A percentile compares a stretch with the other conserved stretches of the same genome.
These are phyloP conservation scores for Eupristina koningsbergeri DNA, from an alignment of 1,140 invertebrate species.

Conservation along the genomic window DNA sequence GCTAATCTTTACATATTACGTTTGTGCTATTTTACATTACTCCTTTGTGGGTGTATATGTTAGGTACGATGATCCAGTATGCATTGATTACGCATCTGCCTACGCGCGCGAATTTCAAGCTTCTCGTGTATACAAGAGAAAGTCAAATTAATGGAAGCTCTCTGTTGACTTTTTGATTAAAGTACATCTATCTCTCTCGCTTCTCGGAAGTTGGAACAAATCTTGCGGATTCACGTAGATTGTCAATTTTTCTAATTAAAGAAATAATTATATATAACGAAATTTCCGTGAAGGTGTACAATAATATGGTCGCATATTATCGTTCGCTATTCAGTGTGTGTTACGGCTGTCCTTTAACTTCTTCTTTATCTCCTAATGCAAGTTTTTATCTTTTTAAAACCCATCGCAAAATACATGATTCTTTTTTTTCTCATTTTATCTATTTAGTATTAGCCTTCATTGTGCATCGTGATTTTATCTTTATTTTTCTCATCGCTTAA, in stretches of 20 bases:
- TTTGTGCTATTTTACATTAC: constrained; percentile 7
- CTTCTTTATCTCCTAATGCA: constrained; percentile 37
- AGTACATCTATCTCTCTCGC: neutral
- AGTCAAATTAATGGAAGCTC: constrained; percentile 27
- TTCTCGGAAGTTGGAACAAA: constrained; percentile 11
- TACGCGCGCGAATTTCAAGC: neutral
- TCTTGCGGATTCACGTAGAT: constrained; percentile 7
- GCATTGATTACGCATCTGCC: neutral
- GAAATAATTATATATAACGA: neutral
- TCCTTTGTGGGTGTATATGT: neutral
- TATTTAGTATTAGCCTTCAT: constrained; percentile 36
- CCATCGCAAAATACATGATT: constrained; percentile 73
- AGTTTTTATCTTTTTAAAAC: constrained; percentile 58
- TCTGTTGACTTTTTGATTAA: constrained; percentile 17
- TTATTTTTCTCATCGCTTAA: constrained; percentile 25
- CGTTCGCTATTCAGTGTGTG: constrained; percentile 27
- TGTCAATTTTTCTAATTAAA: constrained; percentile 16
- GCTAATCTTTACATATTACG: neutral
- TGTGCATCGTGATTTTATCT: constrained; percentile 35
- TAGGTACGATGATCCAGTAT: neutral
- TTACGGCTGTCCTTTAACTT: constrained; percentile 3
- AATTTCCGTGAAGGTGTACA: neutral
- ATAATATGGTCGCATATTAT: constrained; percentile 25
- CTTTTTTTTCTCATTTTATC: constrained; percentile 52
- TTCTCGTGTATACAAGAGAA: neutral